Base-by-base conservation (phyloP, 2,797 vertebrate species). In the Aldrovandia affinis region DNA sequence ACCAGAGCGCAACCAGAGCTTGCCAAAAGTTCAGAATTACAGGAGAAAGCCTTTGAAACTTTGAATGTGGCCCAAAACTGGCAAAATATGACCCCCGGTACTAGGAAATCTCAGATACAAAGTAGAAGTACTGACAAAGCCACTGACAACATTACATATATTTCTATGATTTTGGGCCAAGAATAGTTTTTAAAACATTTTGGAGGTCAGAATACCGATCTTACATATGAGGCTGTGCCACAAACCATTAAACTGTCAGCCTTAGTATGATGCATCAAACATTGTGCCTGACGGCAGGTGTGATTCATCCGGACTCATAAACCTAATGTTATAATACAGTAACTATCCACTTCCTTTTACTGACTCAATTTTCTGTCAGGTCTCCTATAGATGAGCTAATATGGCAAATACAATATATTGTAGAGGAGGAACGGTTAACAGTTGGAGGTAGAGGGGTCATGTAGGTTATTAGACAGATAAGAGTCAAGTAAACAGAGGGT, bases 171-270 rank as follows among this genome's bases (percentile, higher is more conserved):
- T 77, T 47, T 77, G 39, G 39, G 39, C 73, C 73, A 77, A 77
- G 42, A 77, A 77, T 77, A 77, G 73, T 42, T 77, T 77, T 77
- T 77, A 47, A 77, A 77, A 7, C 44, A 77, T 47, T 15, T 57
- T 20, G 12, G 73, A 77, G 73, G 42, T n/a, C 42, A 77, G 73
- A 77, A 77, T 47, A 25, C 22, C 15, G 47, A 77, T 77, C 42
- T 77, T 47, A 18, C 15, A 57, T 77, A n/a, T 7, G 22, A 44
- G 73, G 12, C 73, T 77, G 68, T 47, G 22, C 73, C 25, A 22
- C 20, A 77, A 42, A 42, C 73, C 22, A 44, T 33, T 47, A 44
- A 77, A 77, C 22, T 77, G 22, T 18, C 22, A 47, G 20, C 42
- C 73, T 25, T 3, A 25, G 42, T 42, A 2, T 47, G 39, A 42